Conservation (phyloP, 2,888 invertebrate species). For the Parnassius apollo region DNA sequence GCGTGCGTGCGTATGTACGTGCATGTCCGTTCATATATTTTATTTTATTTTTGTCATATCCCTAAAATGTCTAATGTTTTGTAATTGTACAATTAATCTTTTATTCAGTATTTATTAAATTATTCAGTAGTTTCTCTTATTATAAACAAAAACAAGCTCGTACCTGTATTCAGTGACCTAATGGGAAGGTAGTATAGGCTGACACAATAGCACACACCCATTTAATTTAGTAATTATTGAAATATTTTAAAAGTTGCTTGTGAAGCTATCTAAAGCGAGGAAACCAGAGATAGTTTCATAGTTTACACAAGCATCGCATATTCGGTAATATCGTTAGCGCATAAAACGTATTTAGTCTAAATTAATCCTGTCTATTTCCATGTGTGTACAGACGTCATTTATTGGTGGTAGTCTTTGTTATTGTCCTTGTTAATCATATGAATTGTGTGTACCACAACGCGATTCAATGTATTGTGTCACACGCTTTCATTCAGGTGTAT, state of each 20-base stretch:
- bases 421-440: slow-evolving; percentile 42
- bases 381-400: slow-evolving; percentile 37
- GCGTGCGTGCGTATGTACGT: too few relatives aligned
- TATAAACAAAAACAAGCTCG: too few relatives aligned
- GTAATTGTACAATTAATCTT: too few relatives aligned
- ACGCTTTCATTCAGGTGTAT: slow-evolving; percentile 40
- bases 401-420: slow-evolving; percentile 48
- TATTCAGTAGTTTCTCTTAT: too few relatives aligned
- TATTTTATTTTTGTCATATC: too few relatives aligned
- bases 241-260: slow-evolving; percentile 5
- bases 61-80: too few relatives aligned
- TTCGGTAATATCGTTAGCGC: slow-evolving; percentile 34
- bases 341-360: slow-evolving; percentile 31
- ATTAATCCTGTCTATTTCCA: slow-evolving; percentile 31
- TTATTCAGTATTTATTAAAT: too few relatives aligned
- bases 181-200: too few relatives aligned
- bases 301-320: slow-evolving; percentile 15
- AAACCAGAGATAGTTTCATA: slow-evolving; percentile 2
- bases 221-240: neutral
- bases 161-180: too few relatives aligned
- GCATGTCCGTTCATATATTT: too few relatives aligned
- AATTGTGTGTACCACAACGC: slow-evolving; percentile 31
- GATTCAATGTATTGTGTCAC: slow-evolving; percentile 31
- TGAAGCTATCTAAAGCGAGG: slow-evolving; percentile 8
- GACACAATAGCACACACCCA: too few relatives aligned